Percentiles rank a stretch among this genome's conserved stretches.
Evolutionary conservation across 92 coral and sea anemone species (phyloP).

Genomic region (Anthopleura xanthogrammica): DNA sequence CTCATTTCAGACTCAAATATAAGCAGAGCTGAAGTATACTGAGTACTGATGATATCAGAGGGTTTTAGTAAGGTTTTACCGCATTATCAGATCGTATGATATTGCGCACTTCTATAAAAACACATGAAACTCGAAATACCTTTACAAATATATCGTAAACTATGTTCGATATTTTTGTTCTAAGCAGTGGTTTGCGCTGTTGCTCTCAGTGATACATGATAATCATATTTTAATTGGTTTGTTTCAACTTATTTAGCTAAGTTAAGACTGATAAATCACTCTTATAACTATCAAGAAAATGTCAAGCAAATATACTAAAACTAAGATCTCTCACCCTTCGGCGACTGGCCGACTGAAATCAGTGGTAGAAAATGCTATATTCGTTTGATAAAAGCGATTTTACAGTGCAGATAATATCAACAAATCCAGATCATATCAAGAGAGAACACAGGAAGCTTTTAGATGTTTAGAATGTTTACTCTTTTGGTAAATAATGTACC

Average conservation of each 20-base stretch:
- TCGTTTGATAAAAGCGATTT: neutral
- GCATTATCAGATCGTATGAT: neutral
- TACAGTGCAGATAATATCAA: conserved; percentile 4
- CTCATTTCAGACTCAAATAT: neutral
- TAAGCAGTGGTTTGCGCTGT: neutral
- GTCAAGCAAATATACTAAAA: neutral
- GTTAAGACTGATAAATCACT: neutral
- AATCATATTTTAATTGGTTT: neutral
- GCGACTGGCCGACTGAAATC: conserved; percentile 6
- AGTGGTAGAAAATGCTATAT: neutral
- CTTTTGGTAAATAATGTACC: neutral
- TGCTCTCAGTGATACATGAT: neutral
- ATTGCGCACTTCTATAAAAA: neutral
- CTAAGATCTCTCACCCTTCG: neutral
- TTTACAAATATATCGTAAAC: neutral
- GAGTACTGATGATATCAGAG: neutral
- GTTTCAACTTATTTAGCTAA: neutral
- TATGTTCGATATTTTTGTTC: neutral
- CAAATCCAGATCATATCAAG: conserved; percentile 5
- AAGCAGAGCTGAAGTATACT: neutral
- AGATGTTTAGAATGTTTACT: neutral
- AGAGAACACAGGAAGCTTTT: neutral
- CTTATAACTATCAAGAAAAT: neutral
- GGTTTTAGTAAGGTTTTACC: neutral
- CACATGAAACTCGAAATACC: neutral